These are phyloP conservation scores for Luperina nickerlii DNA, from an alignment of 2,888 invertebrate species.

Conservation along the genomic window DNA sequence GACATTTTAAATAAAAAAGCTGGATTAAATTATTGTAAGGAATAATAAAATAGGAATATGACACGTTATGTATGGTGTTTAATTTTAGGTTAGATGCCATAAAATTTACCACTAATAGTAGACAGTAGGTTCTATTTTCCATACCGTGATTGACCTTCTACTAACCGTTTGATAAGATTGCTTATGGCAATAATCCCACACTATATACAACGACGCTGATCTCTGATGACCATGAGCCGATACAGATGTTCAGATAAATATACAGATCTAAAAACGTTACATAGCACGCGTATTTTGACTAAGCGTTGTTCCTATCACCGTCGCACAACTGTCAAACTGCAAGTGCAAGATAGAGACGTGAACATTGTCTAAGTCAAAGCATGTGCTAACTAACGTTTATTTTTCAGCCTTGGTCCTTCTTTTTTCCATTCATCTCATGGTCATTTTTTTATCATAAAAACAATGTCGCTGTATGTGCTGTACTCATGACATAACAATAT, in stretches of 20 bases:
- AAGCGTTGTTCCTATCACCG: not conserved
- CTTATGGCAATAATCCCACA: not conserved
- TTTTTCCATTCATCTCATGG: not conserved
- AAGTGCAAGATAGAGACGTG: not conserved
- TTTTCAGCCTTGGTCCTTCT: not conserved
- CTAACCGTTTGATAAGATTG: not conserved
- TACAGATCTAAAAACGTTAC: not conserved
- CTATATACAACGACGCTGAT: slow-evolving; percentile 4
- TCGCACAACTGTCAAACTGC: not conserved
- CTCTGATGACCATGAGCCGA: not conserved
- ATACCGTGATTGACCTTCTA: not conserved
- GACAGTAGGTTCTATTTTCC: not conserved
- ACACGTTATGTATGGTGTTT: not conserved
- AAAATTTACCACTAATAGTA: not conserved
- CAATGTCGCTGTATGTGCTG: not conserved
- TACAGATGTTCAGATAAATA: not conserved
- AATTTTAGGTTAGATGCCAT: not conserved
- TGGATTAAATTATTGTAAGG: not conserved
- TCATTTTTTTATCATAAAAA: not conserved
- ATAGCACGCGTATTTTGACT: not conserved
- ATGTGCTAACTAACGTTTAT: not conserved
- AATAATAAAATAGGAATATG: no score
- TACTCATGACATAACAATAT: not conserved
- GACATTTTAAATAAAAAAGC: not conserved
- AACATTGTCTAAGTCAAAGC: not conserved